A percentile compares a stretch with the other conserved stretches of the same genome.
Evolutionary conservation across 2,888 invertebrate genomes (phyloP).

Genomic region (Ophraella communa): DNA sequence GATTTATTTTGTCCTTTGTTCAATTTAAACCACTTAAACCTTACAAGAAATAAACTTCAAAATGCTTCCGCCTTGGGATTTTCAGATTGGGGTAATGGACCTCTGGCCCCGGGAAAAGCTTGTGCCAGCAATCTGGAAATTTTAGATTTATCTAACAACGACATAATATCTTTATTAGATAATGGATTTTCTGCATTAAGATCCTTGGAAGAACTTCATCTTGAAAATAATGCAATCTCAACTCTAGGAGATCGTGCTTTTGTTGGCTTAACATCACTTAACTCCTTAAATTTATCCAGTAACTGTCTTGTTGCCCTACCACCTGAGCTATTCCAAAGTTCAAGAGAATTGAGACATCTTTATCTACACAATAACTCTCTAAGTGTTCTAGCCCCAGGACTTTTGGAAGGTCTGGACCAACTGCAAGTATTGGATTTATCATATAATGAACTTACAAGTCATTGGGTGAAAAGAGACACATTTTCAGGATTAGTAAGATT

Average conservation of each 20-base stretch:
- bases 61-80: slow-evolving; percentile 79
- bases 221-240: slow-evolving; percentile 79
- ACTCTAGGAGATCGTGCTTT: slow-evolving; percentile 78
- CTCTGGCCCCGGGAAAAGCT: slow-evolving; percentile 65
- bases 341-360: slow-evolving; percentile 74
- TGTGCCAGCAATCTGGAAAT: slow-evolving; percentile 74
- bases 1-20: slow-evolving; percentile 76
- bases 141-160: slow-evolving; percentile 77
- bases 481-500: slow-evolving; percentile 77
- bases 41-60: slow-evolving; percentile 79
- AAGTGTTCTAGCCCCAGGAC: slow-evolving; percentile 75
- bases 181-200: slow-evolving; percentile 74
- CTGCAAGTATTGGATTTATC: slow-evolving; percentile 77
- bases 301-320: slow-evolving; percentile 80
- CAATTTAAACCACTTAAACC: slow-evolving; percentile 72
- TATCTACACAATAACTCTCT: slow-evolving; percentile 80
- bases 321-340: slow-evolving; percentile 77
- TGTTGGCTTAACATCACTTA: slow-evolving; percentile 71
- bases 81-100: slow-evolving; percentile 74
- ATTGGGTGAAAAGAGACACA: slow-evolving; percentile 79
- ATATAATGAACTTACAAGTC: slow-evolving; percentile 76
- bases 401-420: slow-evolving; percentile 76
- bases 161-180: slow-evolving; percentile 73
- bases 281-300: slow-evolving; percentile 78
- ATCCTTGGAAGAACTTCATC: slow-evolving; percentile 71